Percentiles rank a stretch among this genome's conserved stretches.
These are phyloP conservation scores for Drosophila ohnishii DNA, from an alignment of 1,140 invertebrate species.

Conservation along the genomic window DNA sequence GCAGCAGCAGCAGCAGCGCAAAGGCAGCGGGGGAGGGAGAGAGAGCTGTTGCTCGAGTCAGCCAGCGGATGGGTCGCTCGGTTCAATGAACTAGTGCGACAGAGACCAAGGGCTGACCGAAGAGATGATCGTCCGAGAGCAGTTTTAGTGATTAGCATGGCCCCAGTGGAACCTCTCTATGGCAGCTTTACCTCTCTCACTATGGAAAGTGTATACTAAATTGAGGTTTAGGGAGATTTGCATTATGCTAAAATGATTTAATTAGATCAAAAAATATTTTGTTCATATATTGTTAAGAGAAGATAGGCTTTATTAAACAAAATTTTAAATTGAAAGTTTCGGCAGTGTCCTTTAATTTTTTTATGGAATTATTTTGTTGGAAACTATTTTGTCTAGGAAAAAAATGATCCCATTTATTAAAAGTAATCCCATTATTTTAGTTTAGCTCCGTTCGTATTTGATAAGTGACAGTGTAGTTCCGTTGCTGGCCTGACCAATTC, in stretches of 20 bases:
- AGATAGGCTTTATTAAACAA: too few species aligned
- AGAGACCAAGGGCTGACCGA: neutral
- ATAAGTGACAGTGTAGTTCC: slow-evolving; percentile 5
- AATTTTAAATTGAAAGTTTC: neutral
- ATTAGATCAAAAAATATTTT: too few species aligned
- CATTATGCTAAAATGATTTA: too few species aligned
- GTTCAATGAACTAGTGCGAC: slow-evolving; percentile 43
- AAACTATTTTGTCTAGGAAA: neutral
- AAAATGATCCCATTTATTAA: neutral
- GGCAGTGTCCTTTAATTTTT: too few species aligned
- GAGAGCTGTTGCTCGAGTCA: slow-evolving; percentile 30
- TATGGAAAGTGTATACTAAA: neutral
- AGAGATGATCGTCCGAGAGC: slow-evolving; percentile 7
- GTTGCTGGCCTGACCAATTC: slow-evolving; percentile 3
- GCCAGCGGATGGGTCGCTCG: slow-evolving; percentile 25
- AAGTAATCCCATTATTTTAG: neutral
- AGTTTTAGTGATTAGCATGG: slow-evolving; percentile 4
- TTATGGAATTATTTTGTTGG: neutral
- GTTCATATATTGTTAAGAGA: too few species aligned
- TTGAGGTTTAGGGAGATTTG: too few species aligned
- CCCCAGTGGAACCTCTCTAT: neutral
- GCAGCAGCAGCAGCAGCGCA: slow-evolving; percentile 1
- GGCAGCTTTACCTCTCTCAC: neutral
- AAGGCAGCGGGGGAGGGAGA: neutral
- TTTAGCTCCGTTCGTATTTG: slow-evolving; percentile 14